Percentiles rank a stretch among this genome's conserved stretches.
phyloP scores from a whole-genome alignment of 2,113 vertebrate genomes.

The Pterocles gutturalis region DNA sequence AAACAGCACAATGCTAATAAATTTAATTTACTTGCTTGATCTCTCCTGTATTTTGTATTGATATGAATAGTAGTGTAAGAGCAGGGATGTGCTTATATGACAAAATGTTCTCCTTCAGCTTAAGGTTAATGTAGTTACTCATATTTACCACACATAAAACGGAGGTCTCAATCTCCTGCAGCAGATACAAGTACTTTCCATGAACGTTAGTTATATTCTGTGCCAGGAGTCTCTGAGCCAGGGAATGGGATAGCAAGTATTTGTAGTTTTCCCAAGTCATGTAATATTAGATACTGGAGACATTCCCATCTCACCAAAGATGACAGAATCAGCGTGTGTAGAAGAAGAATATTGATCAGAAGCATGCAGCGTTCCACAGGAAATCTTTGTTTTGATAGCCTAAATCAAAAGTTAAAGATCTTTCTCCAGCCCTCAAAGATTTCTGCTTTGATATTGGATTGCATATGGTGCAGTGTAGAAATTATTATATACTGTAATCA shows the following conservation, averaged over 20 bases:
- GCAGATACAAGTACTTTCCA: background rate
- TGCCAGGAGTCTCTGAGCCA: background rate
- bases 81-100: constrained; percentile 25
- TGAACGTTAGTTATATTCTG: background rate
- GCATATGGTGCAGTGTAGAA: background rate
- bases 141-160: background rate
- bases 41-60: constrained; percentile 24
- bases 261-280: background rate
- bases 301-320: background rate
- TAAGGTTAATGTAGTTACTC: constrained; percentile 30
- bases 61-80: constrained; percentile 23
- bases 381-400: background rate
- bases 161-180: background rate
- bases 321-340: background rate
- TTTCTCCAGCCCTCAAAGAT: background rate
- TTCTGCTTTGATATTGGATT: background rate
- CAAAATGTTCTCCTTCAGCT: constrained; percentile 33
- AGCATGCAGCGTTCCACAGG: background rate
- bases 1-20: constrained; percentile 30
- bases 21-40: constrained; percentile 48
- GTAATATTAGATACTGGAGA: background rate
- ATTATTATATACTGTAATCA: background rate
- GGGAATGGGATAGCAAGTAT: background rate
- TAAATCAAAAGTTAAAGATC: background rate
- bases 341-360: background rate